Conservation (phyloP, 2,797 vertebrate genomes). For the Notolabrus celidotus region DNA sequence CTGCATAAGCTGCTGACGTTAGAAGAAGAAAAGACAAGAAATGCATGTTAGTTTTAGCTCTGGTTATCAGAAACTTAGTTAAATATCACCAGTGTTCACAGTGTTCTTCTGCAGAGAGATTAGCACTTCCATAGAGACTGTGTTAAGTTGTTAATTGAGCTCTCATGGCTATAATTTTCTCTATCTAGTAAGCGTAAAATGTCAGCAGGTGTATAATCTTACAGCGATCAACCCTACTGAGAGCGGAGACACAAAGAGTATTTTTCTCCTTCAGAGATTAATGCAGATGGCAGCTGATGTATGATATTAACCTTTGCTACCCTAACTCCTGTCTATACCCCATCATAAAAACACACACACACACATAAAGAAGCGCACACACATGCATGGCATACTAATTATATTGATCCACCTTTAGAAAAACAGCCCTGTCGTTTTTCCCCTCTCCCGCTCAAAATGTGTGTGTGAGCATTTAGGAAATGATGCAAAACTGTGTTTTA, state of each 20-base stretch:
- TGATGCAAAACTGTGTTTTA: slow-evolving; percentile 46
- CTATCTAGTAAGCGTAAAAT: slow-evolving; percentile 58
- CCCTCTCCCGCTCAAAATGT: slow-evolving; percentile 50
- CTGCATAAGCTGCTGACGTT: slow-evolving; percentile 19
- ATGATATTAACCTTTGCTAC: slow-evolving; percentile 81
- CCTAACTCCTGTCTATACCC: slow-evolving; percentile 62
- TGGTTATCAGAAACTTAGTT: slow-evolving; percentile 5
- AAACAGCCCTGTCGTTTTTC: slow-evolving; percentile 43
- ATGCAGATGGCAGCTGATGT: slow-evolving; percentile 77
- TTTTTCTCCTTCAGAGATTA: slow-evolving; percentile 59
- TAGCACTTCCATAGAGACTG: slow-evolving; percentile 15
- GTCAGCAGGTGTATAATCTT: slow-evolving; percentile 68
- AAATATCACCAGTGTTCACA: slow-evolving; percentile 17
- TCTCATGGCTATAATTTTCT: slow-evolving; percentile 49
- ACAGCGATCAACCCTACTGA: slow-evolving; percentile 48
- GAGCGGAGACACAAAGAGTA: slow-evolving; percentile 57
- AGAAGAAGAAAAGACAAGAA: not conserved
- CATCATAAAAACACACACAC: slow-evolving; percentile 25
- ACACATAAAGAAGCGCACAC: slow-evolving; percentile 19
- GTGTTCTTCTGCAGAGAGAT: slow-evolving; percentile 18
- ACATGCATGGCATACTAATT: slow-evolving; percentile 62
- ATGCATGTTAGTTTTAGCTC: slow-evolving; percentile 6
- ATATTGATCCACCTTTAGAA: slow-evolving; percentile 70
- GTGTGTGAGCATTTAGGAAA: slow-evolving; percentile 41
- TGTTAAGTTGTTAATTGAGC: slow-evolving; percentile 36